Base-by-base conservation (phyloP, 1,140 invertebrate species). In the Penaeus japonicus region DNA sequence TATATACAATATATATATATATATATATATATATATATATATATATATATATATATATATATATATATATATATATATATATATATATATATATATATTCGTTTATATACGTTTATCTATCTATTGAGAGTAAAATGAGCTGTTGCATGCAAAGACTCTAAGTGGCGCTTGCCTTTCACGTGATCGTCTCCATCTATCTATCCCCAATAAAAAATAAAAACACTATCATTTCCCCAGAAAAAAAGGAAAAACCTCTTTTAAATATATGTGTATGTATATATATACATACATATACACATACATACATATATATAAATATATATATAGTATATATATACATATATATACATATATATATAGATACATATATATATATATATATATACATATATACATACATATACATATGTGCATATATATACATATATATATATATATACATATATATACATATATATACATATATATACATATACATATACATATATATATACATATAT, bases 31-130 rank as follows among this genome's bases (percentile, higher is more conserved):
- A 70, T 17, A 70, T 70, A 70, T 70, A 70, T 70, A 70, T n/a
- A 70, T 70, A 70, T 70, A 70, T 70, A 70, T 70, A 5, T 70
- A 70, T 70, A 70, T 70, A 70, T 70, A 70, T 70, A 70, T 70
- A n/a, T 70, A 70, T 70, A 70, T 70, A 70, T 70, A 2, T n/a
- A n/a, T 70, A 5, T 70, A 12, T 70, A n/a, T 70, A 17, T 30
- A 73, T 24, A 27, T 73, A 73, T 24, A 73, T 73, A 73, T 70
- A 20, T 70, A 20, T 27, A 70, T 70, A 70, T 73, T 15, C 27
- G 12, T 73, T 27, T 27, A 73, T 73, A 73, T 47, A 7, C 15
- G 10, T 47, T 12, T 47, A 47, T 12, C 47, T 12, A 47, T 47
- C 47, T 47, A 12, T 47, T 47, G 47, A 47, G 7, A 47, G 47